A percentile compares a stretch with the other conserved stretches of the same genome.
These are phyloP conservation scores for Amyelois transitella DNA, from an alignment of 1,140 invertebrate species.

Conservation along the genomic window DNA sequence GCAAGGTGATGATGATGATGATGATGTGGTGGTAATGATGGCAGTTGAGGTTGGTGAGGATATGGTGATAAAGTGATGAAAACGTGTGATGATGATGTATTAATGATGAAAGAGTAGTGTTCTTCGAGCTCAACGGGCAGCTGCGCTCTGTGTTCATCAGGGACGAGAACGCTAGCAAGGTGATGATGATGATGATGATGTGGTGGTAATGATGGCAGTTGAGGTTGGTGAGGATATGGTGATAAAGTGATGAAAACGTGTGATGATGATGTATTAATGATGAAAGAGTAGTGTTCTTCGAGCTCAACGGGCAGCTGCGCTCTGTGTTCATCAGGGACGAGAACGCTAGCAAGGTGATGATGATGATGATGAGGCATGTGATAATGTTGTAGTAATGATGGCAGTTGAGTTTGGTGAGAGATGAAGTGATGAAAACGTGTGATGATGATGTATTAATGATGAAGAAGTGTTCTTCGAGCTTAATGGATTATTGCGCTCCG, in stretches of 20 bases:
- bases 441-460: no score
- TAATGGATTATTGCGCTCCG: slow-evolving; percentile 96
- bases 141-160: slow-evolving; percentile 93
- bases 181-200: slow-evolving; percentile 41
- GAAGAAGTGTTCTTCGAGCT: slow-evolving; percentile 99
- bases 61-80: no score
- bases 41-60: no score
- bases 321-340: slow-evolving; percentile 96
- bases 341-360: slow-evolving; percentile 89
- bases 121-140: slow-evolving; percentile 99
- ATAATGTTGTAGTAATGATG: slow-evolving; percentile 10
- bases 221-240: no score
- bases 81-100: no score
- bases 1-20: slow-evolving; percentile 79
- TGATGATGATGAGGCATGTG: not conserved
- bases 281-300: slow-evolving; percentile 98
- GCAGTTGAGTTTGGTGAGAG: no score
- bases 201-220: slow-evolving; percentile 7
- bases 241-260: no score
- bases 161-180: slow-evolving; percentile 94
- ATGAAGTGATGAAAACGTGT: no score
- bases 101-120: slow-evolving; percentile 97
- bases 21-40: slow-evolving; percentile 10
- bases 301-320: slow-evolving; percentile 97
- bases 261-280: no score